Conservation (phyloP, 1,140 invertebrate species). For the Brachionus koreanus region DNA sequence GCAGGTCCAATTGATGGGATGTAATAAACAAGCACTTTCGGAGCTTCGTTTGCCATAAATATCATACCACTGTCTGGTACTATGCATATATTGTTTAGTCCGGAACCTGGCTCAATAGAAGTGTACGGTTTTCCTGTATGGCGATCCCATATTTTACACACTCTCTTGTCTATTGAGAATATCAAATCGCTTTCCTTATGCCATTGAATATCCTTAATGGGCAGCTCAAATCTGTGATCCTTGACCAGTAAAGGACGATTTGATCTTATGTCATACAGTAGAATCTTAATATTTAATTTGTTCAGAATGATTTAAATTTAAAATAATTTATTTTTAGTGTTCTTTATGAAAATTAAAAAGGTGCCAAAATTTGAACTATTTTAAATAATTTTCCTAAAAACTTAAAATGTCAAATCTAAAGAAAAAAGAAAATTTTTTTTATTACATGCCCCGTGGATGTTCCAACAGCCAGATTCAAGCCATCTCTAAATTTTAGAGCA, state of each 20-base stretch:
- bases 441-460: constrained; percentile 79
- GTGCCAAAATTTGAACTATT: too few relatives aligned
- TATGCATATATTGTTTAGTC: constrained; percentile 84
- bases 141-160: constrained; percentile 91
- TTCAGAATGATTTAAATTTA: not conserved
- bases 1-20: constrained; percentile 90
- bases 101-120: constrained; percentile 69
- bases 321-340: too few relatives aligned
- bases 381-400: too few relatives aligned
- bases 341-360: too few relatives aligned
- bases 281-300: constrained; percentile 56
- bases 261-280: constrained; percentile 89
- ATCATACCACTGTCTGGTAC: constrained; percentile 74
- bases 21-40: constrained; percentile 90
- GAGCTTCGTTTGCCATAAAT: constrained; percentile 87
- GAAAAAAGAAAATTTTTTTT: too few relatives aligned
- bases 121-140: constrained; percentile 60
- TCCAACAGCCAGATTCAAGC: constrained; percentile 80
- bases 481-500: constrained; percentile 67
- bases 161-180: constrained; percentile 82
- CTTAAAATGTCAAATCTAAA: too few relatives aligned
- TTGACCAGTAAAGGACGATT: constrained; percentile 81
- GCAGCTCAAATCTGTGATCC: constrained; percentile 88
- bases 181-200: constrained; percentile 54
- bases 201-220: constrained; percentile 74